Base-by-base conservation (phyloP, 2,888 invertebrate genomes). In the Caenorhabditis doughertyi region DNA sequence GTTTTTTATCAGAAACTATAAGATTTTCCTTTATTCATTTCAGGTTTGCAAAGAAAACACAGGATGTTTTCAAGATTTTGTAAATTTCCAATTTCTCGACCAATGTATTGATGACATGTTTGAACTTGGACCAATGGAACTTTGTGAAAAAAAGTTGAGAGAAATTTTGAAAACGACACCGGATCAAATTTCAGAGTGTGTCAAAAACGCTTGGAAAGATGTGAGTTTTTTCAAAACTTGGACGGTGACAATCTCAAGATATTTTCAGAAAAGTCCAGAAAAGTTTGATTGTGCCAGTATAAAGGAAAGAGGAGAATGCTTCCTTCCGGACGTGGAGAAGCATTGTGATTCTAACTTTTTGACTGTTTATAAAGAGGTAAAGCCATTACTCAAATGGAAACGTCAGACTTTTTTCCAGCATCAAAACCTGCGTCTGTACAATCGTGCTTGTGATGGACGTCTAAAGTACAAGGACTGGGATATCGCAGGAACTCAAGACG, bases 251-350 rank as follows among this genome's bases (percentile, higher is more conserved):
- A 39, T 39, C 2, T 7, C 4, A 32, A 53, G 13, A 11, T 3
- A 53, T 11, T 60, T 60, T 25, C 49, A 72, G 71, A 60, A n/a
- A 35, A 16, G 39, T 13, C 71, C 71, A n/a, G 60, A 32, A 9
- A 72, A 72, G 16, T 35, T 72, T 18, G 72, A 72, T 35, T 72
- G 72, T 44, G 39, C 42, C 3, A 72, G 62, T 23, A 72, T 72
- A 13, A 13, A 72, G 2, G 29, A 62, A 4, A 62, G 11, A 3
- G 62, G 42, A 7, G 29, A 53, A 13, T 72, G 62, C 53, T 72
- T 39, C 53, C n/a, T 72, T 23, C 25, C 39, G 11, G 62, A 72
- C 11, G 72, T 72, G 0, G 53, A 72, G 32, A 72, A 62, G 13
- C 42, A 62, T 16, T 72, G 72, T 42, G 72, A 62, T 3, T 16